Evolutionary conservation across 2,113 vertebrate genomes (phyloP), one percentile per base, ranked within the genome.

Genomic region (Ginglymostoma cirratum): DNA sequence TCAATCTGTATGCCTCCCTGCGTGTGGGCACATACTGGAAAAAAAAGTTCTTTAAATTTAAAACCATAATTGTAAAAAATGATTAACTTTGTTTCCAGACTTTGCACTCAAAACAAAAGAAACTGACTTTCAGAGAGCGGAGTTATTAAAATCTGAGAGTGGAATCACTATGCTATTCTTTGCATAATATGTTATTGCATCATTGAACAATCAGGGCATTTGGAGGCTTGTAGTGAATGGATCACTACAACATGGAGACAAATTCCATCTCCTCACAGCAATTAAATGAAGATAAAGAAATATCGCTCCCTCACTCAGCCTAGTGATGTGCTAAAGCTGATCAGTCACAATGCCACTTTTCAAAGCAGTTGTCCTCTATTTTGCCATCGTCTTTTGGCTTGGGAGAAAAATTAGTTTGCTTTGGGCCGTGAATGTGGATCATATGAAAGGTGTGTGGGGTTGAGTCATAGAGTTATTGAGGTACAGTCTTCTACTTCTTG

Each of bases 151-250:
- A 67, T 6, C 27, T 19, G n/a, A 66, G 17, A 93, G 61, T 24
- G 89, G 61, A 93, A 93, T 93, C 66, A 61, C 38, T 67, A 42
- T 19, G 30, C 55, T 38, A 93, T 93, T 93, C 61, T 93, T 93
- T 93, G 89, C 89, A 67, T 67, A 93, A 93, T 93, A 93, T 66
- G 61, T 93, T 67, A 93, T 38, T 93, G 89, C 89, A 93, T 93
- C 89, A 67, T 38, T 67, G 89, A 93, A 61, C 61, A 93, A 42
- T 93, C 89, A 66, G n/a, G 61, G 89, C 89, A 23, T 66, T 93
- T 67, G 34, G 61, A 38, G 89, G 61, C 34, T 93, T 38, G 61
- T 38, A 65, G 89, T n/a, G 89, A 93, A 66, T 66, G 89, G 66
- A 67, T 93, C 89, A 23, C 17, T 67, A 66, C 19, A 90, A 34